Base-by-base conservation (phyloP, 2,113 vertebrate species). In the Sinocyclocheilus maitianheensis region DNA sequence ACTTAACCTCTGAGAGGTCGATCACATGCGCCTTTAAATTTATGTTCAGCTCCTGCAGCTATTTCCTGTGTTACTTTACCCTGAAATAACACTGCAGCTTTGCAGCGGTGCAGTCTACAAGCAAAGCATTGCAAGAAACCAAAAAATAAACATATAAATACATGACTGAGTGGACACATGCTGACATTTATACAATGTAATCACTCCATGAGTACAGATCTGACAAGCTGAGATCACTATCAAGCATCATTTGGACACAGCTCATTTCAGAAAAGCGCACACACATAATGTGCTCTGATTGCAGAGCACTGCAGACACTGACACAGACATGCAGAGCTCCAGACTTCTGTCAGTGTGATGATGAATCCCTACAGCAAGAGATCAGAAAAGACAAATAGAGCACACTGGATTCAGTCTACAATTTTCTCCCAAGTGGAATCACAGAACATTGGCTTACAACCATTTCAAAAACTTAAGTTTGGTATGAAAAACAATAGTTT, bases 301-400 rank as follows among this genome's bases (percentile, higher is more conserved):
- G 55, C 55, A 51, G 48, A 51, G 48, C 48, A 3, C 12, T 51
- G 48, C 37, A 90, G 84, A 76, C 80, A 89, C 87, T 72, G 84
- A 90, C 89, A 91, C 86, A 30, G 87, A 86, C 18, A 46, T 2
- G 2, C 43, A 62, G 34, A 62, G 12, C 77, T 79, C 34, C 22
- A 62, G 30, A 8, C 4, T 60, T 40, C 30, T 60, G 77, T 62
- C 55, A 24, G 77, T 40, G 6, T 43, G 1, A 7, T 40, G 55
- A 40, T 14, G 20, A 20, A 62, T 37, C n/a, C 22, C 18, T 22
- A 40, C 69, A 72, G 34, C 67, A 20, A n/a, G 12, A 60, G 26
- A 51, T 48, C 18, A 58, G 26, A 79, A 12, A 58, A 20, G 55
- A 58, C 55, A 60, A 3, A 78, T 34, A 60, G 3, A 71, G 55